phyloP scores from a whole-genome alignment of 2,888 invertebrate genomes.

The Aporophyla lueneburgensis region DNA sequence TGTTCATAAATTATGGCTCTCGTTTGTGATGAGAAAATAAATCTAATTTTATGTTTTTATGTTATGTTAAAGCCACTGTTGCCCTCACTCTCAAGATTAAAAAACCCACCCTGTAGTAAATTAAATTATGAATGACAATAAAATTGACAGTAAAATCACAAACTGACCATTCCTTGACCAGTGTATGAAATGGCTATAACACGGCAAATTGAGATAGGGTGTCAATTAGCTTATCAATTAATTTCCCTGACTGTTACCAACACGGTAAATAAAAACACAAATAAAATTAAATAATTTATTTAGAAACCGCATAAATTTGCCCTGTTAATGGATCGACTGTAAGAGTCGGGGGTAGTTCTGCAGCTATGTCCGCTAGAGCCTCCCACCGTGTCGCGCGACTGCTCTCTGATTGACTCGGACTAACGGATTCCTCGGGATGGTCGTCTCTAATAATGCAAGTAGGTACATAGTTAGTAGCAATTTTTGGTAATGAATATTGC shows the following conservation, averaged over 20 bases:
- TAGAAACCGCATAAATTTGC: conserved; percentile 85
- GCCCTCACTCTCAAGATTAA: neutral
- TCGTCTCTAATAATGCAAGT: conserved; percentile 64
- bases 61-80: neutral
- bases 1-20: no score
- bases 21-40: no score
- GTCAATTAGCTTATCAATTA: neutral
- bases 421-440: conserved; percentile 70
- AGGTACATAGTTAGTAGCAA: conserved; percentile 17
- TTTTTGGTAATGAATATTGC: neutral
- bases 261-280: conserved; percentile 27
- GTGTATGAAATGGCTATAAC: neutral
- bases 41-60: no score
- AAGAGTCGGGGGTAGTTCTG: conserved; percentile 88
- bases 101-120: neutral
- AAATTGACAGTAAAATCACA: neutral
- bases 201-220: neutral
- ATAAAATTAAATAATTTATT: conserved; percentile 72
- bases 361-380: conserved; percentile 91
- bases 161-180: neutral
- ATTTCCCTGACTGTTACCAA: neutral
- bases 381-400: conserved; percentile 92
- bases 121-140: no score
- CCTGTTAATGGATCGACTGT: conserved; percentile 88
- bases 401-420: conserved; percentile 83